Percentiles rank a stretch among this genome's conserved stretches.
These are phyloP conservation scores for Brachionichthys hirsutus DNA, from an alignment of 2,113 vertebrate species.

Conservation along the genomic window DNA sequence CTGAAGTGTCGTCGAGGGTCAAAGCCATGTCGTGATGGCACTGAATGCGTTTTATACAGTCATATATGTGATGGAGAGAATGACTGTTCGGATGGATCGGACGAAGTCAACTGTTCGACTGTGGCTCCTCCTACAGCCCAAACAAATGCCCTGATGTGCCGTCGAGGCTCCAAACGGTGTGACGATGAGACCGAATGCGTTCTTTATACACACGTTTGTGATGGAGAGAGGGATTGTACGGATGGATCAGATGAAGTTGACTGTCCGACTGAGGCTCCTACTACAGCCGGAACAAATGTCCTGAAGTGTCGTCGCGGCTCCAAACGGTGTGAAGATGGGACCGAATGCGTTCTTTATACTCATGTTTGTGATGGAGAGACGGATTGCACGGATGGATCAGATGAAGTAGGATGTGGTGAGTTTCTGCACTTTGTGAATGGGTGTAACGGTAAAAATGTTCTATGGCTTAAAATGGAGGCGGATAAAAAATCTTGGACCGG, in stretches of 20 bases:
- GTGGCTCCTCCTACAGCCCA: not conserved
- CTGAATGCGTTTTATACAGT: conserved; percentile 73
- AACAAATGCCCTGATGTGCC: conserved; percentile 45
- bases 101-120: conserved; percentile 76
- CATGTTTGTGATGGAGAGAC: too few species aligned
- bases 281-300: too few species aligned
- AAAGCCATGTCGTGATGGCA: conserved; percentile 69
- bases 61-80: conserved; percentile 83
- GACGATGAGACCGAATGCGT: conserved; percentile 76
- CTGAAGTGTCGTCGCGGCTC: too few species aligned
- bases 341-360: too few species aligned
- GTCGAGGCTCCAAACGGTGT: conserved; percentile 64
- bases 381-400: too few species aligned
- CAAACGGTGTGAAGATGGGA: too few species aligned
- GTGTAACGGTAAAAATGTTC: too few species aligned
- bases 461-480: too few species aligned
- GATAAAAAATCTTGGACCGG: too few species aligned
- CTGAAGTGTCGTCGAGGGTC: conserved; percentile 66
- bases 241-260: conserved; percentile 84
- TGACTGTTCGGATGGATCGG: conserved; percentile 86
- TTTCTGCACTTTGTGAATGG: too few species aligned
- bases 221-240: conserved; percentile 82
- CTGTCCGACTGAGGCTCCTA: too few species aligned
- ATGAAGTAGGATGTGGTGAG: too few species aligned
- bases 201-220: conserved; percentile 76